phyloP scores from a whole-genome alignment of 92 coral and sea anemone genomes.

The Pocillopora grandis region DNA sequence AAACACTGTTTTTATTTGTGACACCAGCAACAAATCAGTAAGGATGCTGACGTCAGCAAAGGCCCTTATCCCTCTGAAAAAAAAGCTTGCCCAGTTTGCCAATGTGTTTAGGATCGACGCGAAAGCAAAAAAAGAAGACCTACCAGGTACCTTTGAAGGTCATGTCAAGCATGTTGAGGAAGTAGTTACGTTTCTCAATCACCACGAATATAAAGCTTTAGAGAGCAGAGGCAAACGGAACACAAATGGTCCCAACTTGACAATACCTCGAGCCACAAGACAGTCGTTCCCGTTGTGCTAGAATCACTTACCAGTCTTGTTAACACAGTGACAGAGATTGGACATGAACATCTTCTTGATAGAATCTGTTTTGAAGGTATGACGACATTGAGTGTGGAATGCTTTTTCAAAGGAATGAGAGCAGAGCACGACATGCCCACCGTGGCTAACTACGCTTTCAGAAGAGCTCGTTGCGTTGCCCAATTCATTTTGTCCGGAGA shows the following conservation, averaged over 20 bases:
- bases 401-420: slow-evolving; percentile 46
- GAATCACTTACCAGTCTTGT: slow-evolving; percentile 38
- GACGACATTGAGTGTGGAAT: slow-evolving; percentile 17
- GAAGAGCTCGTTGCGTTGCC: slow-evolving; percentile 54
- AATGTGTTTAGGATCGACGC: slow-evolving; percentile 46
- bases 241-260: slow-evolving; percentile 50
- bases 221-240: slow-evolving; percentile 44
- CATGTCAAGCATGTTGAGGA: slow-evolving; percentile 35
- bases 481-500: slow-evolving; percentile 46
- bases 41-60: slow-evolving; percentile 47
- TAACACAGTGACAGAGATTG: slow-evolving; percentile 40
- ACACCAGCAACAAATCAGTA: slow-evolving; percentile 56
- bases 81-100: slow-evolving; percentile 37
- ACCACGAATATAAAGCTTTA: slow-evolving; percentile 27
- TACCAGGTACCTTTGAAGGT: slow-evolving; percentile 39
- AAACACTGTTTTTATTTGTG: slow-evolving; percentile 57
- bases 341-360: slow-evolving; percentile 15
- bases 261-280: slow-evolving; percentile 30
- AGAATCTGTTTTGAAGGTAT: slow-evolving; percentile 25
- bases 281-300: slow-evolving; percentile 36
- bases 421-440: slow-evolving; percentile 68
- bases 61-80: slow-evolving; percentile 38
- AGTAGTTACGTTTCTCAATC: slow-evolving; percentile 14
- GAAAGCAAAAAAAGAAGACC: slow-evolving; percentile 34
- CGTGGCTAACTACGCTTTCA: slow-evolving; percentile 31